These are phyloP conservation scores for Pectinophora gossypiella DNA, from an alignment of 1,140 invertebrate species.

Conservation along the genomic window DNA sequence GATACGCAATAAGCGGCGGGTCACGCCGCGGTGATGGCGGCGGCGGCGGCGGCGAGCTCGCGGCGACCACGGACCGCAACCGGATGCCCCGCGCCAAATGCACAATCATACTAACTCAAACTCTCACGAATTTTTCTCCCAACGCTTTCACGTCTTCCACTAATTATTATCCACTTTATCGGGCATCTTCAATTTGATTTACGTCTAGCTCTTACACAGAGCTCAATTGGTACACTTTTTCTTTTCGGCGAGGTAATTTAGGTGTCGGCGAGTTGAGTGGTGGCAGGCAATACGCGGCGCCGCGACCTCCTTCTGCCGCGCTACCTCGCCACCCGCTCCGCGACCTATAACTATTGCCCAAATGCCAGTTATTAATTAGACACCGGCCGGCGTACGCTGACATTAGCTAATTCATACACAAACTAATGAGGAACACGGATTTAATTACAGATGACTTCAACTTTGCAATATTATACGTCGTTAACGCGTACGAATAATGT, in stretches of 20 bases:
- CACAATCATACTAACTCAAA: slow-evolving; percentile 71
- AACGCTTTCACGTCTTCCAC: slow-evolving; percentile 73
- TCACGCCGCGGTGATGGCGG: neutral
- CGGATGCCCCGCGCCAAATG: slow-evolving; percentile 66
- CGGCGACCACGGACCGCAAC: slow-evolving; percentile 36
- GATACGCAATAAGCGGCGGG: neutral
- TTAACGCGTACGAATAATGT: too few species aligned
- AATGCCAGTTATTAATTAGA: slow-evolving; percentile 14
- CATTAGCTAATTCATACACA: neutral
- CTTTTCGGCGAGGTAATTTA: slow-evolving; percentile 55
- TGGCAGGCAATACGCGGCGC: slow-evolving; percentile 18
- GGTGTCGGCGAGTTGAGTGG: slow-evolving; percentile 12
- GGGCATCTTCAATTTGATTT: slow-evolving; percentile 75
- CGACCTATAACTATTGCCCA: slow-evolving; percentile 3
- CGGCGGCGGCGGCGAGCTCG: neutral
- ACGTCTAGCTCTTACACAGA: slow-evolving; percentile 63
- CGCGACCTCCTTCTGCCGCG: slow-evolving; percentile 29
- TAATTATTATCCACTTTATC: slow-evolving; percentile 76
- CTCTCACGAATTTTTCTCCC: slow-evolving; percentile 74
- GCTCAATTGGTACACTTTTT: slow-evolving; percentile 69
- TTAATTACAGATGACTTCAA: too few species aligned
- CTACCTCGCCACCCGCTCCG: slow-evolving; percentile 3
- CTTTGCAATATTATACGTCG: too few species aligned
- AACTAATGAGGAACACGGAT: too few species aligned
- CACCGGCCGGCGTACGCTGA: neutral